A percentile compares a stretch with the other conserved stretches of the same genome.
Conservation (phyloP, 1,140 invertebrate genomes). For the Ephestia elutella region DNA sequence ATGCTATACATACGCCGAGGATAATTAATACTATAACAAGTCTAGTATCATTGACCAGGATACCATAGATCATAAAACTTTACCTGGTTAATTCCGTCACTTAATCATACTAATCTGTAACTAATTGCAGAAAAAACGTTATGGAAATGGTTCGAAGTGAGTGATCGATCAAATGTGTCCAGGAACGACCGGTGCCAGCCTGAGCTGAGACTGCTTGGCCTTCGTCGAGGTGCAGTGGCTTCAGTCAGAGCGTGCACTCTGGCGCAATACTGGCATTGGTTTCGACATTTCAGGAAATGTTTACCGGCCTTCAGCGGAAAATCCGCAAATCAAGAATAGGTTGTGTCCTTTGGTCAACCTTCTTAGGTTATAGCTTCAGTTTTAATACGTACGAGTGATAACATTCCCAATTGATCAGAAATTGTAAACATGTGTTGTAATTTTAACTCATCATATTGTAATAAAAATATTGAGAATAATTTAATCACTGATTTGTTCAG, state of each 20-base stretch:
- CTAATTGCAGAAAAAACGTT: not conserved
- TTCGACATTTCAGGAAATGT: conserved; percentile 32
- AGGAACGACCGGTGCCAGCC: conserved; percentile 18
- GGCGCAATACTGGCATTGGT: conserved; percentile 29
- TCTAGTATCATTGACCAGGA: too few species aligned
- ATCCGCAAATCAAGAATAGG: conserved; percentile 1
- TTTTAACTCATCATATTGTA: too few species aligned
- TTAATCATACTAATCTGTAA: not conserved
- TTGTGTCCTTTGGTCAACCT: not conserved
- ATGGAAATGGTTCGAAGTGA: not conserved
- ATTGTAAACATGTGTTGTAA: too few species aligned
- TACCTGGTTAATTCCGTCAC: not conserved
- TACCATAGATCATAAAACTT: too few species aligned
- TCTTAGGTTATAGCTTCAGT: too few species aligned
- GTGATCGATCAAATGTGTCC: conserved; percentile 24
- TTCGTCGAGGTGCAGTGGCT: conserved; percentile 18
- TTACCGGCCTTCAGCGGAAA: conserved; percentile 30
- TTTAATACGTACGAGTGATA: too few species aligned
- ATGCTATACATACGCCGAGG: too few species aligned
- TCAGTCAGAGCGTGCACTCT: conserved; percentile 33
- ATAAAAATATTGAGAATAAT: too few species aligned
- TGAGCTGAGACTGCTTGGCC: conserved; percentile 18
- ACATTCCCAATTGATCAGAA: too few species aligned
- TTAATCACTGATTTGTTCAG: too few species aligned
- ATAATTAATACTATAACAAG: too few species aligned